A percentile compares a stretch with the other conserved stretches of the same genome.
Evolutionary conservation across 2,113 vertebrate species (phyloP).

Genomic region (Murina feae): DNA sequence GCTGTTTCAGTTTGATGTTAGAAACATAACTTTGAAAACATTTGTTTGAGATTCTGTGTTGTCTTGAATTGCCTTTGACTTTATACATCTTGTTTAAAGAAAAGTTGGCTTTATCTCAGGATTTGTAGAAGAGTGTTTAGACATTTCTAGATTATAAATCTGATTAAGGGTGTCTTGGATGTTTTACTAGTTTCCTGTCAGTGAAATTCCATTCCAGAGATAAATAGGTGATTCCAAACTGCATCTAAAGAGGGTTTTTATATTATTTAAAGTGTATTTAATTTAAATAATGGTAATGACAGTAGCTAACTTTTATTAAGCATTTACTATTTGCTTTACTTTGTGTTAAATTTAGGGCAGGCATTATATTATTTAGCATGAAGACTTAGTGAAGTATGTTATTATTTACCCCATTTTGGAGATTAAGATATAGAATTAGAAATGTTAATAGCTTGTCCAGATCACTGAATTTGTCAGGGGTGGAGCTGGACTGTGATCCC

Average conservation of each 20-base stretch:
- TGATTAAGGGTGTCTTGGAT: neutral
- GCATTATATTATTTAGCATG: neutral
- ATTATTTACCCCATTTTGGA: neutral
- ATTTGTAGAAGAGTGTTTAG: neutral
- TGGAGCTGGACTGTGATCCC: neutral
- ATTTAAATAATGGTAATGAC: neutral
- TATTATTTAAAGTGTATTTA: neutral
- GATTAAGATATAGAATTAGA: neutral
- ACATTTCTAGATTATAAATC: slow-evolving; percentile 9
- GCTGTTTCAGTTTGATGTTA: neutral
- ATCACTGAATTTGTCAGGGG: neutral
- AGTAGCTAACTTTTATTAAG: neutral
- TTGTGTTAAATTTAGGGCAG: neutral
- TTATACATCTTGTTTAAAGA: neutral
- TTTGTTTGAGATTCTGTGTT: neutral
- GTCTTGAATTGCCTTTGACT: neutral
- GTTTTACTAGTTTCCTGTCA: slow-evolving; percentile 19
- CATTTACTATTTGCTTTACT: neutral
- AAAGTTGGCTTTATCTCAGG: neutral
- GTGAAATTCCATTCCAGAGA: neutral
- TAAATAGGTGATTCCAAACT: neutral
- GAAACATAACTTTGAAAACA: neutral
- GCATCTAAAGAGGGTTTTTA: neutral
- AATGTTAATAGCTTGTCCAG: neutral
- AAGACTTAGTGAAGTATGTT: neutral